A percentile compares a stretch with the other conserved stretches of the same genome.
These are phyloP conservation scores for Tricholaema leucomelas DNA, from an alignment of 2,113 vertebrate species.

Conservation along the genomic window DNA sequence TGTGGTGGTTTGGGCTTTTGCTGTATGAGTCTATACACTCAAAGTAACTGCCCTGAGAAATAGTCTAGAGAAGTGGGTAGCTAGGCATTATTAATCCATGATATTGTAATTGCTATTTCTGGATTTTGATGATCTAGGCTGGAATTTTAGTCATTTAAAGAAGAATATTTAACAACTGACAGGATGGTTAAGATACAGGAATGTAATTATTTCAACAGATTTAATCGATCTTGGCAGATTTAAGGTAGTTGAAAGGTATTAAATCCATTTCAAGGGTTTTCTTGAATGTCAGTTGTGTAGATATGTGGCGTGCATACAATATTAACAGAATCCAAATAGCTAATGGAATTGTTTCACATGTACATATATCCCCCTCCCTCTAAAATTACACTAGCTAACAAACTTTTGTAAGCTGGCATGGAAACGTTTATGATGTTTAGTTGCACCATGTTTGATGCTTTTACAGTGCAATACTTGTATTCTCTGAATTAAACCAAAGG, in stretches of 20 bases:
- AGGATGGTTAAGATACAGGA: conserved; percentile 20
- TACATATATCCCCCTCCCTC: conserved; percentile 30
- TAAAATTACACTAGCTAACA: conserved; percentile 65
- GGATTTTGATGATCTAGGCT: conserved; percentile 50
- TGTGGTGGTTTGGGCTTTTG: not conserved
- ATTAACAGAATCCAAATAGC: conserved; percentile 62
- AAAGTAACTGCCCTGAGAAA: conserved; percentile 36
- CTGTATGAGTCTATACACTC: not conserved
- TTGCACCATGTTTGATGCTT: conserved; percentile 80
- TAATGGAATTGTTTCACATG: conserved; percentile 53
- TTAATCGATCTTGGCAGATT: conserved; percentile 45
- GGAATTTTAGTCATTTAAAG: conserved; percentile 31
- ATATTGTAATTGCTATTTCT: conserved; percentile 33
- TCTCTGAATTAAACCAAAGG: conserved; percentile 82
- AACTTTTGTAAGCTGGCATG: conserved; percentile 72
- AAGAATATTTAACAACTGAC: conserved; percentile 30
- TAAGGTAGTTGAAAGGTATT: conserved; percentile 59
- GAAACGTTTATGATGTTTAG: conserved; percentile 76
- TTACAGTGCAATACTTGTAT: conserved; percentile 81
- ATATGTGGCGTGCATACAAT: conserved; percentile 44
- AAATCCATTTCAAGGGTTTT: conserved; percentile 47
- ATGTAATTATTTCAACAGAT: conserved; percentile 55
- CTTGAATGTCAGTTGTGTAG: conserved; percentile 65
- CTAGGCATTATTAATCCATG: conserved; percentile 29
- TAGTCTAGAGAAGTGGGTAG: conserved; percentile 33